Evolutionary conservation across 2,113 vertebrate genomes (phyloP), one percentile per base, ranked within the genome.

Genomic region (Mola mola): DNA sequence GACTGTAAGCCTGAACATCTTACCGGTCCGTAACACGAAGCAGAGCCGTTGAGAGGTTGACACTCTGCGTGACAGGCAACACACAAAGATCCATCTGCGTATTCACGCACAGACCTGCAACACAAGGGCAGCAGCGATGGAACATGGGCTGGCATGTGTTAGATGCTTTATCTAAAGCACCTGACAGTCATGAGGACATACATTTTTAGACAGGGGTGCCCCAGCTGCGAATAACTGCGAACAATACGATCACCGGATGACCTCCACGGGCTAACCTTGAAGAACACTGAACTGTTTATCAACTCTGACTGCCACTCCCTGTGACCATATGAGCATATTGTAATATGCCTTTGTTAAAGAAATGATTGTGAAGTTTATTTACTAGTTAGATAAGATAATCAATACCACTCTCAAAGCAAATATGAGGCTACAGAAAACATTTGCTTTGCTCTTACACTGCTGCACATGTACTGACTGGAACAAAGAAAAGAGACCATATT

Each of bases 61-160:
- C 97, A 98, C 89, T 99, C 95, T 0, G 92, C 34, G 69, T 99
- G 95, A 79, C 97, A 99, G 0, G 91, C 74, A 28, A 93, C 79
- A 59, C 96, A 99, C 48, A 70, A 67, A 4, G 86, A 93, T 21
- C 87, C 91, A 1, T 93, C 90, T 59, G 82, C 64, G 8, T 94
- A 94, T 68, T 99, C 97, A 47, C 94, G 91, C 31, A 80, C 0
- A 2, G 85, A 50, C 29, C 97, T 98, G 87, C 22, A 75, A 79
- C 46, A 66, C 24, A 70, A 75, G 9, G 50, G 62, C 43, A 70
- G 25, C 13, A 2, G 5, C 10, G 16, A 63, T 24, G 8, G 20
- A 44, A 16, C 51, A 56, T 20, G 34, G 43, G 11, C 16, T 33
- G 34, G 29, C 17, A 71, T 72, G 43, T 19, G 63, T 47, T 28